A percentile compares a stretch with the other conserved stretches of the same genome.
Conservation (phyloP, 1,140 invertebrate species). For the Sesamia nonagrioides region DNA sequence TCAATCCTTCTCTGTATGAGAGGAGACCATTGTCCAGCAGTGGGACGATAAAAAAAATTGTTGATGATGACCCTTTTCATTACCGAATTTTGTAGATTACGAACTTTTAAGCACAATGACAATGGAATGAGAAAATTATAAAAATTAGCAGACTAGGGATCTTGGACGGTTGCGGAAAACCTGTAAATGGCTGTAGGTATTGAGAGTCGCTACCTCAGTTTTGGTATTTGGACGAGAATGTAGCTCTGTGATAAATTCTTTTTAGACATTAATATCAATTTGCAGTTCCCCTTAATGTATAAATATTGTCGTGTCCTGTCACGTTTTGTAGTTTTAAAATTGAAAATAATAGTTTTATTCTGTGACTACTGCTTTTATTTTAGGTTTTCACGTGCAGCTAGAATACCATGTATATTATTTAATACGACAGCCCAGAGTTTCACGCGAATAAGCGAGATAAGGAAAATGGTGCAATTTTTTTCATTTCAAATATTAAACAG, state of each 20-base stretch:
- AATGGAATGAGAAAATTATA: no score
- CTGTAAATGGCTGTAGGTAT: constrained; percentile 40
- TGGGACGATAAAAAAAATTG: no score
- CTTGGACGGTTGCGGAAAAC: constrained; percentile 14
- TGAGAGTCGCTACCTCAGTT: background rate
- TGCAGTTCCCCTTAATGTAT: constrained; percentile 31
- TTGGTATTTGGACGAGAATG: constrained; percentile 16
- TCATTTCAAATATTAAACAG: no score
- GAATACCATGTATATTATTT: no score
- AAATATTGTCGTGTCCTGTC: constrained; percentile 26
- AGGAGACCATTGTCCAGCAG: no score
- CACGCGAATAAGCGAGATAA: background rate
- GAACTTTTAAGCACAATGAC: no score
- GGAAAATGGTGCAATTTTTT: background rate
- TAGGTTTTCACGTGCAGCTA: no score
- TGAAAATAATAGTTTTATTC: constrained; percentile 19
- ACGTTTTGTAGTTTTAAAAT: constrained; percentile 13
- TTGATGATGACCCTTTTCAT: no score
- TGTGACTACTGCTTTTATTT: background rate
- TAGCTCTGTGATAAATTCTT: constrained; percentile 30
- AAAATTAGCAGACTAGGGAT: no score
- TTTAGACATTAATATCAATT: constrained; percentile 37
- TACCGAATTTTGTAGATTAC: no score
- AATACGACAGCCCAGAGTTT: background rate
- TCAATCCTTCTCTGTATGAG: no score